Evolutionary conservation across 2,113 vertebrate species (phyloP), one percentile per base, ranked within the genome.

Genomic region (Desmodus rotundus): DNA sequence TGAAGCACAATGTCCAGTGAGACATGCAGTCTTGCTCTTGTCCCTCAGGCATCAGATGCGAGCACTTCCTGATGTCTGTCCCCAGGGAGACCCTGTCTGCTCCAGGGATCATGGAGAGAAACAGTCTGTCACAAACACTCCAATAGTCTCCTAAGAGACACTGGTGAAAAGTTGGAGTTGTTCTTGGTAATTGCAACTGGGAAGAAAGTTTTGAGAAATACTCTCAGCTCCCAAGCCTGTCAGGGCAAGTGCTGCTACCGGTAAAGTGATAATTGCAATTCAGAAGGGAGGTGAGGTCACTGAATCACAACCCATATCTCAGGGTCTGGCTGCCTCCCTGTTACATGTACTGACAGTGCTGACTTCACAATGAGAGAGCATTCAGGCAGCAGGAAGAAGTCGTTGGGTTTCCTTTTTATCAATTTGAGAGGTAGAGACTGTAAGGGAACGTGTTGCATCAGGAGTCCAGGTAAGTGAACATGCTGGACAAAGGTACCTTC

Each of bases 21-120:
- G 38, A 45, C 2, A 17, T 2, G 3, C 2, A 15, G 3, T 16
- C 9, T 1, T 9, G 8, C 4, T 7, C 41, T 11, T 38, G 36
- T 47, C 19, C 26, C 15, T 19, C 15, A 6, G 5, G 2, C 24
- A 50, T 90, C 19, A 78, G 12, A 43, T 2, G 12, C 54, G 3
- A 80, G 5, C 43, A 14, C 45, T 41, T 50, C n/a, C 63, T 67
- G 61, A 19, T 41, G 33, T 68, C 14, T 68, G 28, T 54, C 45
- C n/a, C 20, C 1, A 47, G 33, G 50, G 76, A 54, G 45, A 45
- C 7, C 33, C 43, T 24, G n/a, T 77, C 16, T 58, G 47, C 36
- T 47, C 47, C 19, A 19, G 47, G 13, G 36, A 22, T 38, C 24
- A 15, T 54, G 22, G 81, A 52, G 73, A 76, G 8, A 43, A 17